Evolutionary conservation across 2,888 invertebrate species (phyloP).

Genomic region (Thalpophila matura): DNA sequence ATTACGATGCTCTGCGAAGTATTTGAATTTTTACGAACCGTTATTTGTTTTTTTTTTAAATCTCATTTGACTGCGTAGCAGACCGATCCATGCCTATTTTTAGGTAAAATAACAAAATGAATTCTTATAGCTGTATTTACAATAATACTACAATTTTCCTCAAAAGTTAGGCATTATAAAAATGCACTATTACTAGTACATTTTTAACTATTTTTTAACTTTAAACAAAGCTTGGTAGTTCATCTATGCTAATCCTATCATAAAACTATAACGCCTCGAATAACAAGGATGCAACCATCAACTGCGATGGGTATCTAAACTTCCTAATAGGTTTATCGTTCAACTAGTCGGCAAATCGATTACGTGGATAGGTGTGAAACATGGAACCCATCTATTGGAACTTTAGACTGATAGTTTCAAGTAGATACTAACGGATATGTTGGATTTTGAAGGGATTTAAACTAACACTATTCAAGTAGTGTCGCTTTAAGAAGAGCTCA

Average conservation of each 20-base stretch:
- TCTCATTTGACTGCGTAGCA: no score
- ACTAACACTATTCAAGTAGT: constrained; percentile 11
- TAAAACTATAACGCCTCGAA: background rate
- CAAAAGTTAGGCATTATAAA: background rate
- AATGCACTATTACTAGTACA: no score
- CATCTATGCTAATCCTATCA: background rate
- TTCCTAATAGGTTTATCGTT: constrained; percentile 36
- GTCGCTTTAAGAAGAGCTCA: background rate
- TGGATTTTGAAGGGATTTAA: constrained; percentile 9
- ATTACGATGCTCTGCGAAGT: no score
- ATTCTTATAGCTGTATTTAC: no score
- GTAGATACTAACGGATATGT: constrained; percentile 26
- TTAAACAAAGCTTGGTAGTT: background rate
- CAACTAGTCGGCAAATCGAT: constrained; percentile 46
- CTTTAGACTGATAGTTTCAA: constrained; percentile 38
- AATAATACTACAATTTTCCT: no score
- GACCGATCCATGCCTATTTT: no score
- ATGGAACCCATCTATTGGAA: constrained; percentile 29
- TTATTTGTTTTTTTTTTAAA: no score
- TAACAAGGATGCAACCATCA: constrained; percentile 29
- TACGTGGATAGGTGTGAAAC: constrained; percentile 56
- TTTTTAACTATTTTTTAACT: no score
- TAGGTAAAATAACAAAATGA: no score
- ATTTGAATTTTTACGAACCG: no score
- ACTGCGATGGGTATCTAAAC: constrained; percentile 27